Evolutionary conservation across 2,797 vertebrate species (phyloP).

Genomic region (Poecilia velifera): DNA sequence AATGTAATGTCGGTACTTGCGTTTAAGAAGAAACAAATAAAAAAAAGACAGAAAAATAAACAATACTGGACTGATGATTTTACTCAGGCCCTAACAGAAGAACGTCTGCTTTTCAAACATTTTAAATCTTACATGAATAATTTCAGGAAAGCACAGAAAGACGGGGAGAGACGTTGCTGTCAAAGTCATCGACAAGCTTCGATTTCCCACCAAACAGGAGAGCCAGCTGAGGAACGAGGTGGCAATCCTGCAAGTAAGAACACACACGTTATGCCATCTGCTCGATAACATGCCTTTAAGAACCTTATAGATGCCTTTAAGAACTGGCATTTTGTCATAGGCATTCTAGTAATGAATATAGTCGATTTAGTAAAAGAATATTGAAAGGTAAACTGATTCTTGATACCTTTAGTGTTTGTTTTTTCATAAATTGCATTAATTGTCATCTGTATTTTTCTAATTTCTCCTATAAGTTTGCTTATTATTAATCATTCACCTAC

Average conservation of each 20-base stretch:
- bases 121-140: not conserved
- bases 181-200: constrained; percentile 93
- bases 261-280: not conserved
- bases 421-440: not conserved
- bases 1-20: not conserved
- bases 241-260: constrained; percentile 90
- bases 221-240: constrained; percentile 93
- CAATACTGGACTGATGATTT: not conserved
- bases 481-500: not conserved
- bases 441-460: not conserved
- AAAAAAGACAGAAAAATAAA: not conserved
- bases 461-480: not conserved
- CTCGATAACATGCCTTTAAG: not conserved
- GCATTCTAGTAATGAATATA: not conserved
- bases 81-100: not conserved
- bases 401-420: not conserved
- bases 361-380: not conserved
- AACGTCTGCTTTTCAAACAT: not conserved
- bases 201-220: constrained; percentile 93
- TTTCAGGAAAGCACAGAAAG: constrained; percentile 91
- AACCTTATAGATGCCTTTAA: too few species aligned
- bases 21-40: not conserved
- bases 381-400: not conserved
- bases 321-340: not conserved
- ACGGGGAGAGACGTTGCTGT: constrained; percentile 91